Conservation (phyloP, 2,888 invertebrate genomes). For the Cantharis rufa region DNA sequence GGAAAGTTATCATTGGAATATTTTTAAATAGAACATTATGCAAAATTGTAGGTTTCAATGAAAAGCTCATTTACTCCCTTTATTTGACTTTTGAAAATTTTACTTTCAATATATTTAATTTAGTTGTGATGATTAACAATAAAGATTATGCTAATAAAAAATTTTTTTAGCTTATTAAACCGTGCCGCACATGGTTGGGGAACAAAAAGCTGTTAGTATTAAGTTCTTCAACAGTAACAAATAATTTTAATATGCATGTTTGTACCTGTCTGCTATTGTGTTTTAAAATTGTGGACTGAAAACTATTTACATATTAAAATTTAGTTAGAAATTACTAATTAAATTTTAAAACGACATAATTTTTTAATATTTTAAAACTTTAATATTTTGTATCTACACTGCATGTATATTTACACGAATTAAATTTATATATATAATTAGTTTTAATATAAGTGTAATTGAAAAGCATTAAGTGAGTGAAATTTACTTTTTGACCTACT, state of each 20-base stretch:
- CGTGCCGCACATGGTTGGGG: not conserved
- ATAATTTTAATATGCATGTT: not conserved
- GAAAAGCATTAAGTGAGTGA: not conserved
- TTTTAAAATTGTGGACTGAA: not conserved
- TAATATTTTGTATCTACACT: not conserved
- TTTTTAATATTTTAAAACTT: not conserved
- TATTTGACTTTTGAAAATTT: too few relatives aligned
- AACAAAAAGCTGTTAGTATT: not conserved
- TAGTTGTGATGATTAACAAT: too few relatives aligned
- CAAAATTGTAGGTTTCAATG: too few relatives aligned
- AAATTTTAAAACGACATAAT: not conserved
- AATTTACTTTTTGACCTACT: not conserved
- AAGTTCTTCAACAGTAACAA: not conserved
- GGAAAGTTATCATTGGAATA: too few relatives aligned
- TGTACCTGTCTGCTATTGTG: not conserved
- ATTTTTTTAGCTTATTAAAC: too few relatives aligned
- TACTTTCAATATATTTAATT: too few relatives aligned
- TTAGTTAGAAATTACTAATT: not conserved
- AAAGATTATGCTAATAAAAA: too few relatives aligned
- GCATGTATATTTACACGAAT: not conserved
- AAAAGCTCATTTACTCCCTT: too few relatives aligned
- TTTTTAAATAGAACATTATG: too few relatives aligned
- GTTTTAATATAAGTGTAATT: not conserved
- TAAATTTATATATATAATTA: not conserved
- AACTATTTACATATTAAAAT: not conserved